A percentile compares a stretch with the other conserved stretches of the same genome.
Evolutionary conservation across 1,140 invertebrate species (phyloP).

Genomic region (Lepidurus couesii): DNA sequence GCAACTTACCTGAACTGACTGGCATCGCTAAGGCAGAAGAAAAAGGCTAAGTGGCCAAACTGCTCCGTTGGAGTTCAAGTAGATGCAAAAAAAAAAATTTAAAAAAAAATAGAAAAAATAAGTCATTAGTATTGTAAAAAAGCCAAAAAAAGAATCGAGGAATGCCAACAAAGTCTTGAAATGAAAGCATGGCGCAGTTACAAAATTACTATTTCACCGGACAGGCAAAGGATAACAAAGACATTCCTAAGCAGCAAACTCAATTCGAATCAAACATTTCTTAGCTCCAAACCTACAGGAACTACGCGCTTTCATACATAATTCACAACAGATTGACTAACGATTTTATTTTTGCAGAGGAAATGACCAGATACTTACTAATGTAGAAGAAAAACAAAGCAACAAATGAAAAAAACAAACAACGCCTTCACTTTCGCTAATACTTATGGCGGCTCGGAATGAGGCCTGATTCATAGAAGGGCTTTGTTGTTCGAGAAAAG

Average conservation of each 20-base stretch:
- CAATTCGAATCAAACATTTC: too few relatives aligned
- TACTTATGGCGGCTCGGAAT: constrained; percentile 14
- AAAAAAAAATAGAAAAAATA: background rate
- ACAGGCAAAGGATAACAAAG: too few relatives aligned
- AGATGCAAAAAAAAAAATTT: background rate
- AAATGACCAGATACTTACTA: background rate
- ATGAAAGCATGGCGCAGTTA: too few relatives aligned
- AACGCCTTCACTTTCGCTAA: background rate
- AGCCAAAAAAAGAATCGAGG: background rate
- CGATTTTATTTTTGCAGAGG: background rate
- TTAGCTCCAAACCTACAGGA: too few relatives aligned
- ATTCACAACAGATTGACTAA: too few relatives aligned
- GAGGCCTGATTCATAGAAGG: background rate
- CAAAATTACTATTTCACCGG: too few relatives aligned
- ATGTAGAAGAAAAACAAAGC: background rate
- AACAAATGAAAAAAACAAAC: constrained; percentile 22
- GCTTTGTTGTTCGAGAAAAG: background rate
- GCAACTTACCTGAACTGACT: constrained; percentile 30
- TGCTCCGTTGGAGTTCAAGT: background rate
- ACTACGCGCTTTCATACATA: too few relatives aligned
- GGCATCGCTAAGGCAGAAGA: constrained; percentile 29
- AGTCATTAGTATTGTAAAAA: background rate
- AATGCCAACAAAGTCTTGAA: too few relatives aligned
- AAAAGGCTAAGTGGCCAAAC: constrained; percentile 6
- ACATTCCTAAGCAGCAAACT: too few relatives aligned